These are phyloP conservation scores for Subacronicta megacephala DNA, from an alignment of 2,888 invertebrate species.

Conservation along the genomic window DNA sequence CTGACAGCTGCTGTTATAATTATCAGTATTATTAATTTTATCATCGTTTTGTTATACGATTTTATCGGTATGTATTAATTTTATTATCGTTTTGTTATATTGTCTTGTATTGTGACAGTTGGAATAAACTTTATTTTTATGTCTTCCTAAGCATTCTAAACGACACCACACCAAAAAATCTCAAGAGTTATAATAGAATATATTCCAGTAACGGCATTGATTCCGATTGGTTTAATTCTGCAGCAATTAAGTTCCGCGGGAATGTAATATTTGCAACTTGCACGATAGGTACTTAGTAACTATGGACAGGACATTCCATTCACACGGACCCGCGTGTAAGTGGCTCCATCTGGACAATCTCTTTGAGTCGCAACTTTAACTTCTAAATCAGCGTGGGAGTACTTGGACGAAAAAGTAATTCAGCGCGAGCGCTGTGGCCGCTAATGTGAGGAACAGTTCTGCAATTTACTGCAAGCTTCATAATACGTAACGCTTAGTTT, in stretches of 20 bases:
- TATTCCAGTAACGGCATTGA: too few relatives aligned
- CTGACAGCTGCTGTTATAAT: too few relatives aligned
- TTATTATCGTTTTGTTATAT: too few relatives aligned
- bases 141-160: too few relatives aligned
- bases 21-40: too few relatives aligned
- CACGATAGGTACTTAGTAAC: constrained; percentile 3
- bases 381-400: constrained; percentile 28
- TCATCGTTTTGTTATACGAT: too few relatives aligned
- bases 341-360: constrained; percentile 20
- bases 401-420: constrained; percentile 33
- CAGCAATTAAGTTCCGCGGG: not conserved
- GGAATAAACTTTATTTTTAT: too few relatives aligned
- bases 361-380: constrained; percentile 21
- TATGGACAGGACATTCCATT: constrained; percentile 14
- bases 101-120: too few relatives aligned
- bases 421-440: constrained; percentile 33
- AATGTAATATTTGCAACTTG: constrained; percentile 6
- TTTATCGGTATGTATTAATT: too few relatives aligned
- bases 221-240: too few relatives aligned
- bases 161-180: too few relatives aligned
- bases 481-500: constrained; percentile 25
- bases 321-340: constrained; percentile 9
- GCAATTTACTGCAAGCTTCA: constrained; percentile 28
- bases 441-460: constrained; percentile 24
- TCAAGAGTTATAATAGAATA: too few relatives aligned